Percentiles rank a stretch among this genome's conserved stretches.
phyloP scores from a whole-genome alignment of 2,797 vertebrate genomes.

The Microctenopoma stevenorrisi region DNA sequence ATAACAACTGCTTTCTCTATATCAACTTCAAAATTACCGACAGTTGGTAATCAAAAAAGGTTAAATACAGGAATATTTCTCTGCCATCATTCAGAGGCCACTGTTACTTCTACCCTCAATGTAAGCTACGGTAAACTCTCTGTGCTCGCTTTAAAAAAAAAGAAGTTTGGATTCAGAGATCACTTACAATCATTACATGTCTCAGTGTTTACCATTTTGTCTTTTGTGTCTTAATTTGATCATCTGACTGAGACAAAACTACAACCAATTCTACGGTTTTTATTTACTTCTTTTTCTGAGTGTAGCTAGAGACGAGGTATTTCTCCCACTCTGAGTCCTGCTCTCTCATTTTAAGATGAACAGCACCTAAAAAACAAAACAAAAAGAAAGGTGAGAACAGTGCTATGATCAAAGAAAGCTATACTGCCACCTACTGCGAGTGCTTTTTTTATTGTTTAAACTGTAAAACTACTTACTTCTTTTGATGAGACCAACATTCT shows the following conservation, averaged over 20 bases:
- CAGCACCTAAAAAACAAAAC: slow-evolving; percentile 55
- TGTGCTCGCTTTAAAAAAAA: too few relatives aligned
- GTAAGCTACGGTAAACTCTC: too few relatives aligned
- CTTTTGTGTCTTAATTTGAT: neutral
- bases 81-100: too few relatives aligned
- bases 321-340: slow-evolving; percentile 73
- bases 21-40: too few relatives aligned
- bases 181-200: slow-evolving; percentile 6
- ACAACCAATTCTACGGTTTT: neutral
- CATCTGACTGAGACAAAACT: neutral
- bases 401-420: neutral
- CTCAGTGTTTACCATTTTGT: neutral
- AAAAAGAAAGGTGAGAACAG: neutral
- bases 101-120: too few relatives aligned
- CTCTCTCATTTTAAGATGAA: slow-evolving; percentile 41
- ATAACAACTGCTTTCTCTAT: too few relatives aligned
- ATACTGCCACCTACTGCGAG: slow-evolving; percentile 35
- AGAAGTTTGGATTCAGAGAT: neutral
- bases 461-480: slow-evolving; percentile 61
- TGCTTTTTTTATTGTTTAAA: neutral
- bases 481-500: slow-evolving; percentile 36
- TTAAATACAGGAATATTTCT: too few relatives aligned
- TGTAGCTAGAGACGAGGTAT: slow-evolving; percentile 73
- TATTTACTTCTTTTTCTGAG: slow-evolving; percentile 51
- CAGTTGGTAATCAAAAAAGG: too few relatives aligned